Conservation (phyloP, 2,113 vertebrate species). For the Neodontobutis hainanensis region DNA sequence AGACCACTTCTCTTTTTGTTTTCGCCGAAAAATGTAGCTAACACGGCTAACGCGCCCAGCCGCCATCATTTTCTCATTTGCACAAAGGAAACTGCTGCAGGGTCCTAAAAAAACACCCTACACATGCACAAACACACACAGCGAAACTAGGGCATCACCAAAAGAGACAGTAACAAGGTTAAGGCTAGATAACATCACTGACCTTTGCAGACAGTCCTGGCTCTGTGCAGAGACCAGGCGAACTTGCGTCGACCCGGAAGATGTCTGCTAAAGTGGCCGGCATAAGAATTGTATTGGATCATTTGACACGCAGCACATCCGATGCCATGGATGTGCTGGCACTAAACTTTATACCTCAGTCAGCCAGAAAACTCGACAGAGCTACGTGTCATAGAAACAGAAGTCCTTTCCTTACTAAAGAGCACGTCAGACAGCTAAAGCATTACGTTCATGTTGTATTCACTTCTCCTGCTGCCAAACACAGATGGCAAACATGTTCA, state of each 20-base stretch:
- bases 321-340: not conserved
- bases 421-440: not conserved
- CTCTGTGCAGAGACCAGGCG: conserved; percentile 51
- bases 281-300: conserved; percentile 37
- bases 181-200: conserved; percentile 47
- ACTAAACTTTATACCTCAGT: not conserved
- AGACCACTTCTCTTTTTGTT: conserved; percentile 20
- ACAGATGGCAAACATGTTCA: too few species aligned
- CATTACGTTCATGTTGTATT: too few species aligned
- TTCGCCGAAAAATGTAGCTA: not conserved
- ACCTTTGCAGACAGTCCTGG: conserved; percentile 69
- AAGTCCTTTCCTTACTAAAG: not conserved
- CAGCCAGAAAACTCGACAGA: not conserved
- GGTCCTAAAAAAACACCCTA: not conserved
- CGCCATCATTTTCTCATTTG: conserved; percentile 6
- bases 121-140: not conserved
- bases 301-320: conserved; percentile 16
- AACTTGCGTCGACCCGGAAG: conserved; percentile 71
- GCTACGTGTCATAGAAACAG: not conserved
- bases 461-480: too few species aligned
- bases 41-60: conserved; percentile 43
- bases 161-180: conserved; percentile 4
- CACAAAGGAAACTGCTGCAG: not conserved
- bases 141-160: conserved; percentile 10
- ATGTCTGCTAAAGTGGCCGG: conserved; percentile 2